A percentile compares a stretch with the other conserved stretches of the same genome.
Evolutionary conservation across 2,888 invertebrate genomes (phyloP).

Genomic region (Tricholauxania praeusta): DNA sequence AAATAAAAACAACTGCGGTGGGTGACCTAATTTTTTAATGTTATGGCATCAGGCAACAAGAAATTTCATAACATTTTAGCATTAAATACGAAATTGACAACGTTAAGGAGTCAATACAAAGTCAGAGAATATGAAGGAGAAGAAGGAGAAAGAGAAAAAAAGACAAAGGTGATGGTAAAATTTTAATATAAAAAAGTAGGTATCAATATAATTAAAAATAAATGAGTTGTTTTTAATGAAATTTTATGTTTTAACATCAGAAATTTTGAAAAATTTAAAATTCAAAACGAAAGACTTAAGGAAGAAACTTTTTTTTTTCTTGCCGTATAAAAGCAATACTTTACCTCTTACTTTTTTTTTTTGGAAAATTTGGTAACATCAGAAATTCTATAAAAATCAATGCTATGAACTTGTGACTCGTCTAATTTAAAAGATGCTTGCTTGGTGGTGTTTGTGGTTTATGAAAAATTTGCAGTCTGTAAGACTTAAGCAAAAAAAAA

Average conservation of each 20-base stretch:
- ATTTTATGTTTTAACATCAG: no score
- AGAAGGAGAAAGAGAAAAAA: neutral
- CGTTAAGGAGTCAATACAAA: neutral
- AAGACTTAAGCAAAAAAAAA: neutral
- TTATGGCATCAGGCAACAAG: neutral
- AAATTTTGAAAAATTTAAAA: neutral
- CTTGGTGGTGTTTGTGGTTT: no score
- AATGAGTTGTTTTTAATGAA: no score
- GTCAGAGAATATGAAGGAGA: neutral
- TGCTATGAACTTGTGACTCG: no score
- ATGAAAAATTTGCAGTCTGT: neutral
- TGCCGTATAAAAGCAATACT: no score
- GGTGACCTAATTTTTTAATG: conserved; percentile 30
- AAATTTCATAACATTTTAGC: neutral
- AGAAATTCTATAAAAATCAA: no score
- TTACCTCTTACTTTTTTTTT: no score
- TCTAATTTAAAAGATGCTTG: no score
- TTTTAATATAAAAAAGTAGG: no score
- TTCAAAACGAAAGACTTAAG: conserved; percentile 16
- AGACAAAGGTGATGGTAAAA: neutral
- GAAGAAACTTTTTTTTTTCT: neutral
- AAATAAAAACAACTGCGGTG: conserved; percentile 22
- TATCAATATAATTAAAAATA: no score
- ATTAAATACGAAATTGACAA: neutral
- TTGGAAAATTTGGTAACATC: no score